Percentiles rank a stretch among this genome's conserved stretches.
Conservation (phyloP, 1,140 invertebrate genomes). For the Apis mellifera region DNA sequence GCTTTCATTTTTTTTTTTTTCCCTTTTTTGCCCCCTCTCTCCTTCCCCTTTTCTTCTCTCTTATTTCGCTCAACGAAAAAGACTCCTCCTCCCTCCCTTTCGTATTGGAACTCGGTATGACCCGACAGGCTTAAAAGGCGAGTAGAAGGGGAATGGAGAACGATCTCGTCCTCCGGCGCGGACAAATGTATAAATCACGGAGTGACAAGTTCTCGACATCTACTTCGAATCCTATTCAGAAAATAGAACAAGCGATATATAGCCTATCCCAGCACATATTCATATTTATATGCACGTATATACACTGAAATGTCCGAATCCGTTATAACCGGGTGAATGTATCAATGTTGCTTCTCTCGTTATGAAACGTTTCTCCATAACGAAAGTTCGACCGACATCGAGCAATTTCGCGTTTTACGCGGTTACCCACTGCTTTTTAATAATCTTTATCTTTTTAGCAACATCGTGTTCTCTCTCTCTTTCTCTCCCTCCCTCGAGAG, state of each 20-base stretch:
- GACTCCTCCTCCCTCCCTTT: neutral
- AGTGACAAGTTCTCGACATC: constrained; percentile 74
- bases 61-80: constrained; percentile 18
- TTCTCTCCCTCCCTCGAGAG: no score
- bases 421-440: neutral
- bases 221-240: constrained; percentile 74
- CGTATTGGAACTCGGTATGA: constrained; percentile 22
- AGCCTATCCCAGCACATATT: constrained; percentile 31
- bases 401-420: constrained; percentile 6
- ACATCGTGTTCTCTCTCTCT: neutral
- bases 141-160: constrained; percentile 35
- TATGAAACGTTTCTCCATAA: constrained; percentile 10
- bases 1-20: neutral
- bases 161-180: constrained; percentile 67
- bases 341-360: constrained; percentile 34
- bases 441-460: neutral
- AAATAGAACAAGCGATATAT: constrained; percentile 72
- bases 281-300: constrained; percentile 37
- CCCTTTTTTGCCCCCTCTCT: no score
- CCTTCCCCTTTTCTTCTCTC: neutral
- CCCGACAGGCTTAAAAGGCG: constrained; percentile 35
- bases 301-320: constrained; percentile 8
- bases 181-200: constrained; percentile 77
- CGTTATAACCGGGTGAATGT: constrained; percentile 37
- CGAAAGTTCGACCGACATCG: neutral